Evolutionary conservation across 1,140 invertebrate genomes (phyloP).

Genomic region (Zaprionus davidi): DNA sequence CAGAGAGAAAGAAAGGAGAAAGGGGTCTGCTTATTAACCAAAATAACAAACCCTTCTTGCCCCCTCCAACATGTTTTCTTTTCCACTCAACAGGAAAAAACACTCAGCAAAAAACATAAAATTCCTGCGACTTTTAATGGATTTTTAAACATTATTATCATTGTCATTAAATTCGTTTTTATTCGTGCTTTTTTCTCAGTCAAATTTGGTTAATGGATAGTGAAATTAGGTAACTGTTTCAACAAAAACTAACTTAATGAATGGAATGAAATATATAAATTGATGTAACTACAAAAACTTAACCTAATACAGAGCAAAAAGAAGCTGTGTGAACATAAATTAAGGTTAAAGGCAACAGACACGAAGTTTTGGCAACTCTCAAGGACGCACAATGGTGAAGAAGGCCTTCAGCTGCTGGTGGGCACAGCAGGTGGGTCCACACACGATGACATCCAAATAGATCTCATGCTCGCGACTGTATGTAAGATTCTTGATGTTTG

Average conservation of each 20-base stretch:
- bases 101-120: constrained; percentile 22
- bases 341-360: background rate
- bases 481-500: constrained; percentile 71
- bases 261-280: constrained; percentile 16
- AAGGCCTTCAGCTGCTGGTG: constrained; percentile 38
- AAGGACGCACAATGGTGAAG: constrained; percentile 17
- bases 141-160: constrained; percentile 19
- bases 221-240: background rate
- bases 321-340: background rate
- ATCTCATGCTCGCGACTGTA: constrained; percentile 80
- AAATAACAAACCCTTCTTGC: background rate
- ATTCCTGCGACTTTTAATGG: constrained; percentile 10
- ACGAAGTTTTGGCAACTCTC: background rate
- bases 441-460: constrained; percentile 75
- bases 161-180: constrained; percentile 45
- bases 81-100: constrained; percentile 25
- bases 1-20: background rate
- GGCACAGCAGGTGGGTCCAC: constrained; percentile 54
- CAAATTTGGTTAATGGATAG: constrained; percentile 1
- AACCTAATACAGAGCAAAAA: background rate
- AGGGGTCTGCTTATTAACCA: constrained; percentile 30
- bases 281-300: background rate
- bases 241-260: background rate
- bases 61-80: background rate
- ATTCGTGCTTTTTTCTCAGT: constrained; percentile 31